Evolutionary conservation across 1,140 invertebrate genomes (phyloP).

Genomic region (Cotesia glomerata): DNA sequence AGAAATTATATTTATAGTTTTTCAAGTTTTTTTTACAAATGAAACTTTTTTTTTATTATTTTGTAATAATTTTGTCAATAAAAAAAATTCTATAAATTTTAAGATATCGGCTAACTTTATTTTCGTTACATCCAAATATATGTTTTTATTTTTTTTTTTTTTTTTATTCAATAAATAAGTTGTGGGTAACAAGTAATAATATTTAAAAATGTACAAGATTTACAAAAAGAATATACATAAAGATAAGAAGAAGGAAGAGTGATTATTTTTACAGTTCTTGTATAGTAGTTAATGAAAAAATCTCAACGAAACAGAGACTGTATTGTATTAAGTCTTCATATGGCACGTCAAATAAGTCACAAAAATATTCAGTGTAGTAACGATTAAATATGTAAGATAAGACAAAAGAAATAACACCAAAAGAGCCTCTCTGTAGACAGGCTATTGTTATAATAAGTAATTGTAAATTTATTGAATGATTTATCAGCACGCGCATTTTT

Average conservation of each 20-base stretch:
- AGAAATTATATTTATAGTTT: no score
- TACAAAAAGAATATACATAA: background rate
- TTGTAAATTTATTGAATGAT: constrained; percentile 45
- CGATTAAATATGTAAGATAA: constrained; percentile 51
- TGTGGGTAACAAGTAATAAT: no score
- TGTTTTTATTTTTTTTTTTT: no score
- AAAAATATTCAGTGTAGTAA: constrained; percentile 56
- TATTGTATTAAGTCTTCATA: constrained; percentile 56
- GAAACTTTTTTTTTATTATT: no score
- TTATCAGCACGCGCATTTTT: constrained; percentile 42
- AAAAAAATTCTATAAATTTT: no score
- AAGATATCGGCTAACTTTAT: no score
- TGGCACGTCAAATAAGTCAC: constrained; percentile 56
- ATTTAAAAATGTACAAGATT: no score
- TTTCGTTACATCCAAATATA: no score
- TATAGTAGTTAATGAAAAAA: constrained; percentile 52
- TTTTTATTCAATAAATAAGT: no score
- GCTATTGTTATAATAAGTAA: constrained; percentile 43
- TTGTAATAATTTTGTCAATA: no score
- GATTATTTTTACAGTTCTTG: constrained; percentile 45
- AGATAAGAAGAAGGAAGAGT: constrained; percentile 24
- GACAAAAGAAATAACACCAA: constrained; percentile 53
- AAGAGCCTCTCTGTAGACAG: constrained; percentile 46
- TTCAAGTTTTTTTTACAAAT: no score
- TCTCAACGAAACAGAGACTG: constrained; percentile 54